Evolutionary conservation across 2,113 vertebrate genomes (phyloP).

Genomic region (Trinectes maculatus): DNA sequence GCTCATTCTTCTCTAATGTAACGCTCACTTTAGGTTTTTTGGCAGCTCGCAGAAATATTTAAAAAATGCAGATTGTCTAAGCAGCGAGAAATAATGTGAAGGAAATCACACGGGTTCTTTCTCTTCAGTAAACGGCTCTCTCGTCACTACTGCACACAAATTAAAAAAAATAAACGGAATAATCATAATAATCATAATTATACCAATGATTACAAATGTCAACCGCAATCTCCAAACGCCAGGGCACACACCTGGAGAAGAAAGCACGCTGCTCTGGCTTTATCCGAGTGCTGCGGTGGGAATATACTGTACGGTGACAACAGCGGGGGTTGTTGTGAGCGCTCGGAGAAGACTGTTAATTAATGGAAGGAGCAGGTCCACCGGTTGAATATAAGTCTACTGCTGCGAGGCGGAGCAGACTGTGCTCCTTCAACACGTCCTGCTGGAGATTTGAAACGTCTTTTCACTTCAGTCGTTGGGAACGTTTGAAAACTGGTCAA

Average conservation of each 20-base stretch:
- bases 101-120: conserved; percentile 18
- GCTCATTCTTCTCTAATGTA: not conserved
- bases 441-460: conserved; percentile 16
- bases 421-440: conserved; percentile 24
- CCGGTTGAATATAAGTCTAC: conserved; percentile 46
- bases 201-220: too few relatives aligned
- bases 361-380: conserved; percentile 44
- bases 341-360: conserved; percentile 50
- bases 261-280: conserved; percentile 15
- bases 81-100: not conserved
- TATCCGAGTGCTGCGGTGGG: conserved; percentile 7
- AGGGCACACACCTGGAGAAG: conserved; percentile 14
- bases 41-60: not conserved
- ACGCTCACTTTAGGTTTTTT: not conserved
- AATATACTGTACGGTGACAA: conserved; percentile 2
- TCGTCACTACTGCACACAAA: conserved; percentile 15
- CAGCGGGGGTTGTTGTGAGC: conserved; percentile 1
- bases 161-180: not conserved
- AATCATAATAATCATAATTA: too few relatives aligned
- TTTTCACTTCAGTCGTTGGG: conserved; percentile 44
- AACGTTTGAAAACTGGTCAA: conserved; percentile 54
- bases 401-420: conserved; percentile 35
- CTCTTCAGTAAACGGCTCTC: conserved; percentile 25
- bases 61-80: conserved; percentile 5
- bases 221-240: not conserved